These are phyloP conservation scores for Nymphalis polychloros DNA, from an alignment of 2,888 invertebrate species.

Conservation along the genomic window DNA sequence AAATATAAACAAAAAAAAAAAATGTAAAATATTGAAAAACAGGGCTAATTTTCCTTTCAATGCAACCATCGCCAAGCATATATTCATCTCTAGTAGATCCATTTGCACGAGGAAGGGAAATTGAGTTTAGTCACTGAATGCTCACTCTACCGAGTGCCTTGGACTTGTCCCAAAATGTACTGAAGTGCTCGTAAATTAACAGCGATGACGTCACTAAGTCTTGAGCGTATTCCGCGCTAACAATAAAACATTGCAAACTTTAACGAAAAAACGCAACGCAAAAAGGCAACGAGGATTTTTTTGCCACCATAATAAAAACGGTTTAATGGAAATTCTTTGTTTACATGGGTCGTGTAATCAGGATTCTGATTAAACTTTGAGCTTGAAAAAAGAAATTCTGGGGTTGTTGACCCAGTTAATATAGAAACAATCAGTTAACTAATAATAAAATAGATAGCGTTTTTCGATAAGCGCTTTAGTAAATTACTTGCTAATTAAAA, in stretches of 20 bases:
- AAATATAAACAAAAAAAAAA: not conserved
- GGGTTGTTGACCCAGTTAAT: not conserved
- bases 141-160: conserved; percentile 67
- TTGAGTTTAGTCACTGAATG: conserved; percentile 64
- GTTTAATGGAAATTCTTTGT: conserved; percentile 36
- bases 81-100: conserved; percentile 38
- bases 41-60: not conserved
- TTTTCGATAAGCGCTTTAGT: not conserved
- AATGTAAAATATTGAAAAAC: not conserved
- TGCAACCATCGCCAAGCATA: conserved; percentile 17
- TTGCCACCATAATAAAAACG: conserved; percentile 13
- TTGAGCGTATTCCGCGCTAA: conserved; percentile 35
- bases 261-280: conserved; percentile 19
- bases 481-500: too few species aligned
- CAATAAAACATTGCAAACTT: conserved; percentile 23
- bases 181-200: conserved; percentile 62
- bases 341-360: conserved; percentile 30
- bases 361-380: conserved; percentile 28
- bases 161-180: conserved; percentile 56
- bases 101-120: conserved; percentile 57
- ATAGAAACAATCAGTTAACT: not conserved
- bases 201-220: conserved; percentile 44
- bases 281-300: conserved; percentile 14
- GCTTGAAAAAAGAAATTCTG: conserved; percentile 22
- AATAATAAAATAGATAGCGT: not conserved